Evolutionary conservation across 1,140 invertebrate species (phyloP).

Genomic region (Coptotermes formosanus): DNA sequence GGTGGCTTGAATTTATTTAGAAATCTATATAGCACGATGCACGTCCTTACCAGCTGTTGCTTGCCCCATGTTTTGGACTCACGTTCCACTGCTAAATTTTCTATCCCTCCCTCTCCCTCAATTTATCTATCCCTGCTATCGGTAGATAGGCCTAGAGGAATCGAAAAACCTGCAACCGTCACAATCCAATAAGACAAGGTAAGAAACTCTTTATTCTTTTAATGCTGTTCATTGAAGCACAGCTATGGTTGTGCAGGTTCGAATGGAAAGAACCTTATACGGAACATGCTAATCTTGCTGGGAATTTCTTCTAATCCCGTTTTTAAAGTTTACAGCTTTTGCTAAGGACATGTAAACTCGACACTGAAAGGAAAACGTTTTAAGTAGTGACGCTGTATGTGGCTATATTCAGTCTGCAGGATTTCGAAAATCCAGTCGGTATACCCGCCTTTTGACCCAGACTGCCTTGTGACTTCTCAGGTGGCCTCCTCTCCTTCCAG

Average conservation of each 20-base stretch:
- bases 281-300: not conserved
- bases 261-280: not conserved
- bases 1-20: not conserved
- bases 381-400: no score
- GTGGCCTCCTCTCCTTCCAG: no score
- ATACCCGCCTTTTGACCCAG: no score
- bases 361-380: no score
- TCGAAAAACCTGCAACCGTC: not conserved
- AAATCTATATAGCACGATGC: not conserved
- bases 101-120: not conserved
- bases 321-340: no score
- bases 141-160: not conserved
- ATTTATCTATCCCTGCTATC: not conserved
- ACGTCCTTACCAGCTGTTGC: not conserved
- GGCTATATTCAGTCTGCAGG: no score
- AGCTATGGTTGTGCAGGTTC: not conserved
- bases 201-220: not conserved
- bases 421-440: no score
- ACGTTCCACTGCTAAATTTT: not conserved
- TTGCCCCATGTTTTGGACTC: constrained; percentile 9
- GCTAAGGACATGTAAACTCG: no score
- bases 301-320: no score
- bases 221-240: not conserved
- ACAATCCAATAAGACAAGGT: not conserved
- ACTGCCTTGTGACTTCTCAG: no score